These are phyloP conservation scores for Synergus japonicus DNA, from an alignment of 2,888 invertebrate species.

Conservation along the genomic window DNA sequence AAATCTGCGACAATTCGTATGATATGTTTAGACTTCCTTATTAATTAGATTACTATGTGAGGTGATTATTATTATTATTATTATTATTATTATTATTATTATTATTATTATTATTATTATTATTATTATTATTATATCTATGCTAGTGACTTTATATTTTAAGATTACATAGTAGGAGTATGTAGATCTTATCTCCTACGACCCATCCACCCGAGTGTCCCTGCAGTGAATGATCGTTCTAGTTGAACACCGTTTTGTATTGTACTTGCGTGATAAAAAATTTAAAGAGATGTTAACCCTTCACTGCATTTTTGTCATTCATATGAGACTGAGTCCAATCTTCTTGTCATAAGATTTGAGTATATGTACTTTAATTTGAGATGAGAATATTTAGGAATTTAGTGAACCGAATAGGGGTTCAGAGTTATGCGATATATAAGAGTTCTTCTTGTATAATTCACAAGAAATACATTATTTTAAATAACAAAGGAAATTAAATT, in stretches of 20 bases:
- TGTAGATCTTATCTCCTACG: neutral
- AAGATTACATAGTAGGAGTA: too few species aligned
- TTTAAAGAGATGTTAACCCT: neutral
- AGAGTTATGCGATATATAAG: neutral
- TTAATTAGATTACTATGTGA: conserved; percentile 25
- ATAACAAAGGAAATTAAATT: neutral
- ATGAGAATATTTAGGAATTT: neutral
- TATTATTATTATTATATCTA: neutral
- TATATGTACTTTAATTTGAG: neutral
- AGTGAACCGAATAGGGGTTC: neutral
- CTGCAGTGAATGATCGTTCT: conserved; percentile 25
- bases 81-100: conserved; percentile 12
- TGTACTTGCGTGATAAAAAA: neutral
- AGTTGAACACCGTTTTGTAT: neutral
- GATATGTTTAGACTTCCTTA: conserved; percentile 55
- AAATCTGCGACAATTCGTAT: conserved; percentile 56
- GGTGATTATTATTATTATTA: conserved; percentile 5
- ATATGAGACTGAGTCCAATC: conserved; percentile 19
- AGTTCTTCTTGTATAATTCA: neutral
- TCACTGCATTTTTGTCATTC: conserved; percentile 14
- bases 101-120: too few species aligned
- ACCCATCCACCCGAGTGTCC: neutral
- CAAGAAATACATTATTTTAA: neutral
- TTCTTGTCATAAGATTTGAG: neutral
- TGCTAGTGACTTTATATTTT: conserved; percentile 20